Base-by-base conservation (phyloP, 1,140 invertebrate genomes). In the Euura saliciscinereae region DNA sequence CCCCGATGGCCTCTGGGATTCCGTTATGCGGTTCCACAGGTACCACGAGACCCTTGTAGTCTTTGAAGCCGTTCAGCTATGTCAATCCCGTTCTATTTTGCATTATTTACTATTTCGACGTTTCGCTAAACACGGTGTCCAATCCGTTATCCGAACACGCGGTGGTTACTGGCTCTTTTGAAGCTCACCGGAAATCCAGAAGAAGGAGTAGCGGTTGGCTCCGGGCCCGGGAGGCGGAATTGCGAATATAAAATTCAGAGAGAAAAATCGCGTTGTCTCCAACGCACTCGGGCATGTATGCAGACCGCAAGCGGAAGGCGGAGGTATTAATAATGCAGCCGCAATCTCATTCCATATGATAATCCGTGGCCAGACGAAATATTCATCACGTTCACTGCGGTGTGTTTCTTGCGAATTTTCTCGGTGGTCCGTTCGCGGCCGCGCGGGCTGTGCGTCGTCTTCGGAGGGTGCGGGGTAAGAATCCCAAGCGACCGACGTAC, bases 261-360 rank as follows among this genome's bases (percentile, higher is more conserved):
- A 71, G 76, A 75, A 78, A 78, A 82, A 82, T 80, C 80, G 75
- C 77, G 65, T 74, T 74, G 64, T 67, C 66, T 44, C 43, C 66
- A 67, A 67, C 66, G 66, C 66, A 67, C 43, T 67, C 66, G 28
- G 28, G 51, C 51, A 67, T 44, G 43, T 67, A 67, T 67, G 66
- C 66, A 28, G 66, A 59, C 51, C 51, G 51, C 51, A 59, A 59
- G 51, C 6, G 51, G 51, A 59, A 28, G 74, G 72, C 76, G 66
- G 74, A 73, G 65, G 65, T 70, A 81, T 84, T 77, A 84, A 84
- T 81, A 76, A 83, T 85, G 78, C 82, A 84, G 42, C 65, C 65
- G 80, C 80, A 85, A 85, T 85, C 83, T 84, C 82, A 81, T 84
- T 80, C 70, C 68, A 78, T 80, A 82, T 82, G 82, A 84, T 84